Conservation (phyloP, 2,888 invertebrate genomes). For the Drosophila nr. perissopoda region DNA sequence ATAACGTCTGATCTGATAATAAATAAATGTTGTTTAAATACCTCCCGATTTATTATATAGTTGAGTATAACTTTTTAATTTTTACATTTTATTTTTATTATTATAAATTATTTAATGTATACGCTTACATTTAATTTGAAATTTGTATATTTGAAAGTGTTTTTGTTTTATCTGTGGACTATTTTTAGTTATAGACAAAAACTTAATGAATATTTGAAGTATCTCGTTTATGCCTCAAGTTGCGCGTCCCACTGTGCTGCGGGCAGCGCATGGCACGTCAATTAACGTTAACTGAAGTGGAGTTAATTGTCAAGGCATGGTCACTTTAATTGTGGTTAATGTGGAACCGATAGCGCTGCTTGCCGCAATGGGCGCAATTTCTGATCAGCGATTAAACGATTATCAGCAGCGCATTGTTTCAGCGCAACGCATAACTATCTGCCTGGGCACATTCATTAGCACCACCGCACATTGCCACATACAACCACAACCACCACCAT, state of each 20-base stretch:
- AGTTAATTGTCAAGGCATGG: conserved; percentile 68
- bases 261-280: conserved; percentile 38
- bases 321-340: conserved; percentile 72
- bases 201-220: not conserved
- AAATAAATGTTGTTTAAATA: not conserved
- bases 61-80: too few species aligned
- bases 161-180: not conserved
- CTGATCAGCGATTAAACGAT: conserved; percentile 70
- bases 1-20: too few species aligned
- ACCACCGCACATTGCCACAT: conserved; percentile 2
- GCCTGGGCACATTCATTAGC: conserved; percentile 39
- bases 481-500: not conserved
- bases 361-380: conserved; percentile 57
- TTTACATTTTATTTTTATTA: not conserved
- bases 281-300: conserved; percentile 71
- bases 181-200: not conserved
- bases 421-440: conserved; percentile 1
- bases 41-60: too few species aligned
- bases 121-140: too few species aligned
- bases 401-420: conserved; percentile 48
- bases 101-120: not conserved
- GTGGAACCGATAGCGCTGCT: conserved; percentile 59
- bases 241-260: conserved; percentile 37
- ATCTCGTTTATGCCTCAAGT: not conserved
- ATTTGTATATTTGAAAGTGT: not conserved